Evolutionary conservation across 2,888 invertebrate genomes (phyloP).

Genomic region (Diplazon laetatorius): DNA sequence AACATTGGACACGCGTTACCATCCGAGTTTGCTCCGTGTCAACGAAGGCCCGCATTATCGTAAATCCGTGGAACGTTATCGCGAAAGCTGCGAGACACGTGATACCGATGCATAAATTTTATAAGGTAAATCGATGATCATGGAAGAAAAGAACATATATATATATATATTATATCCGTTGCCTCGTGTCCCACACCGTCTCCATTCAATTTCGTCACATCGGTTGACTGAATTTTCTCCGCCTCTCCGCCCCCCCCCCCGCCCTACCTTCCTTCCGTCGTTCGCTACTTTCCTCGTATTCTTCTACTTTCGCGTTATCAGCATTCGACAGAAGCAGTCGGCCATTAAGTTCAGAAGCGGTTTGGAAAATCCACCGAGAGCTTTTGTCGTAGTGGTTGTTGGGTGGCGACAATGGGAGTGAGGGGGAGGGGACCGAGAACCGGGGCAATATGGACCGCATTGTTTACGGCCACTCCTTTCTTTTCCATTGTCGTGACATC

Average conservation of each 20-base stretch:
- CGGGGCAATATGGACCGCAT: not conserved
- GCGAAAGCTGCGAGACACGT: not conserved
- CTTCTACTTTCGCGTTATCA: constrained; percentile 35
- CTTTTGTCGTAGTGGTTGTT: constrained; percentile 6
- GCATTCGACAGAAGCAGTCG: constrained; percentile 48
- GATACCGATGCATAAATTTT: constrained; percentile 15
- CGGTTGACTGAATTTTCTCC: constrained; percentile 30
- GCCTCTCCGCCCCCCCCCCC: too few relatives aligned
- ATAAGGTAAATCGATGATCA: constrained; percentile 11
- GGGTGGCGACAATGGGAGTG: too few relatives aligned
- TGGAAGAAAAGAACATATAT: constrained; percentile 5
- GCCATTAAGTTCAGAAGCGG: constrained; percentile 30
- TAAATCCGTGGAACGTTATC: not conserved
- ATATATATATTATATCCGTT: not conserved
- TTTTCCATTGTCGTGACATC: not conserved
- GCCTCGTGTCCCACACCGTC: constrained; percentile 9
- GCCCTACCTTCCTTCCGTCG: too few relatives aligned
- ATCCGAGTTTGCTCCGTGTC: constrained; percentile 16
- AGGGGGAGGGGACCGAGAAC: not conserved
- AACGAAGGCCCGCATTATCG: constrained; percentile 4
- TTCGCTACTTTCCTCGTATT: constrained; percentile 4
- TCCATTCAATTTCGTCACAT: constrained; percentile 31
- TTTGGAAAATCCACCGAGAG: constrained; percentile 10
- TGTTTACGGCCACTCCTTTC: not conserved
- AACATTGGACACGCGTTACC: not conserved